Evolutionary conservation across 2,888 invertebrate genomes (phyloP), one percentile per base, ranked within the genome.

Genomic region (Hypselothyrea guttata): DNA sequence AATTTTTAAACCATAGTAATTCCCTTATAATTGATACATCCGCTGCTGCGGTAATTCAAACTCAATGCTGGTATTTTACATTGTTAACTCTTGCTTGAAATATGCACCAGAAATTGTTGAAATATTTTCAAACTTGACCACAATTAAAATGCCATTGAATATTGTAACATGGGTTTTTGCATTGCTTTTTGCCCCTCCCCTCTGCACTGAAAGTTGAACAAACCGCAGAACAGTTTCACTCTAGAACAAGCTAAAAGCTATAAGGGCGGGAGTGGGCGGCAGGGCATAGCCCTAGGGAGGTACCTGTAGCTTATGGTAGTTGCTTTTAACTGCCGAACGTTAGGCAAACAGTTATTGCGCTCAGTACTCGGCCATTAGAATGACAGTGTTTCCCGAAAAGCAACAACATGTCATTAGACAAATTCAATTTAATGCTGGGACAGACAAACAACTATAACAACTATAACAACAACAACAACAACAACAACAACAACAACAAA

Each of bases 391-490:
- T 30, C 13, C 44, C 22, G 52, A 40, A 44, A 54, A 47, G 64
- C 83, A 83, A 85, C 78, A 79, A 79, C 78, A 85, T 85, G 78
- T 83, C 86, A 79, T 79, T 79, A 79, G 84, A 85, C 72, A 79
- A 79, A 79, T 85, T 79, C 78, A 79, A 79, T 79, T 85, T 79
- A 67, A 77, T 77, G 77, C 75, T 54, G 62, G 58, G 66, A 31
- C 71, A 55, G 55, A 53, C 37, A 58, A 73, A 55, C 59, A 56
- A 18, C 34, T 48, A 49, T 35, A 41, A 48, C 48, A 37, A 63
- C 60, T 46, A n/a, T n/a, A 53, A 27, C 37, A 62, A 37, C 48
- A 52, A 15, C 57, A 72, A 34, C 61, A 33, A 5, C 34, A 54
- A 18, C 67, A 62, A 44, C 42, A 63, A 4, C 37, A 49, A 28